Base-by-base conservation (phyloP, 2,888 invertebrate genomes). In the Pristionchus mayeri region DNA sequence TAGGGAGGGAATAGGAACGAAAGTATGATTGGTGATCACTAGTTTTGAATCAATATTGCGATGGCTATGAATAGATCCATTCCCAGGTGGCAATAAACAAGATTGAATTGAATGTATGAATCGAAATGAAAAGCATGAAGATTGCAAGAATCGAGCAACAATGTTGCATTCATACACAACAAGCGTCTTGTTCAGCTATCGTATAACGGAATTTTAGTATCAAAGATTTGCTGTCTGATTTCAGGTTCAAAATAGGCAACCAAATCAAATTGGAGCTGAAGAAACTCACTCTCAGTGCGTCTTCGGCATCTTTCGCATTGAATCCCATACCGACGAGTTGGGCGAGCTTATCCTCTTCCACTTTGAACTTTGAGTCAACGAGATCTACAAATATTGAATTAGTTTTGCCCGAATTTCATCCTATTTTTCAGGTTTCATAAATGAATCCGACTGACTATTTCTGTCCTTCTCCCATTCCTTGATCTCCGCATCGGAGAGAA, bases 401-500 rank as follows among this genome's bases (percentile, higher is more conserved):
- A 44, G 11, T 71, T 11, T 40, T 1, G 3, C 30, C 18, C 3
- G 30, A 4, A 67, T 67, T 67, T 21, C 27, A 27, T n/a, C 16
- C 24, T n/a, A 63, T 30, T 24, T 63, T 34, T 63, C 34, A 2
- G 44, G 44, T 44, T 44, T 44, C 44, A 9, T 18, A 34, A 63
- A 37, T n/a, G 1, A 63, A n/a, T 7, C 18, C 11, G 30, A 37
- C 71, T 71, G 7, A 71, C 71, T n/a, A 11, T 71, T 24, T 6
- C 76, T 24, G 11, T 78, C 76, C 30, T 78, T 78, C 27, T 78
- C 50, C 48, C 30, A 78, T 48, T 48, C 76, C 13, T 84, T 81
- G 50, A 86, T 85, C 52, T 88, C 86, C 30, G 85, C 87, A 30
- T 90, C 90, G 18, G 80, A 79, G 27, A 90, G 84, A 76, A 90